phyloP scores from a whole-genome alignment of 2,797 vertebrate species.

The Pangasius krempfi region DNA sequence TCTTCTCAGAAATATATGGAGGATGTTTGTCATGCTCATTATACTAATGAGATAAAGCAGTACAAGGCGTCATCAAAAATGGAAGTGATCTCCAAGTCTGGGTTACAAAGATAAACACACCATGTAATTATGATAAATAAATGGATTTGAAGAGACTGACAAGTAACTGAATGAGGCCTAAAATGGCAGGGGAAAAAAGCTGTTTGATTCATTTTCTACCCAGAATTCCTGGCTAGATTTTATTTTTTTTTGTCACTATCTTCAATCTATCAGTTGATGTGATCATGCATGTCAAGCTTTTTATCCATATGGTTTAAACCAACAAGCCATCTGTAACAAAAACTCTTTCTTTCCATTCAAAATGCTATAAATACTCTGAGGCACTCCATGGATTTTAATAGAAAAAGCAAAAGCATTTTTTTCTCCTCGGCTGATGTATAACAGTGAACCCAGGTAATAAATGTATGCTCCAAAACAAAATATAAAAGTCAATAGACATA shows the following conservation, averaged over 20 bases:
- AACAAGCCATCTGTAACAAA: slow-evolving; percentile 9
- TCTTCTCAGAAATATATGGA: slow-evolving; percentile 9
- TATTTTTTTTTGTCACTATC: background rate
- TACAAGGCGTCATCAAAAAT: slow-evolving; percentile 44
- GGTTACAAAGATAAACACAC: slow-evolving; percentile 57
- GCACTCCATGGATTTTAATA: slow-evolving; percentile 1
- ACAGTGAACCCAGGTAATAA: slow-evolving; percentile 2
- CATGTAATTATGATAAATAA: slow-evolving; percentile 63
- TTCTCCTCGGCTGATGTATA: background rate
- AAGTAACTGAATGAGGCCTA: slow-evolving; percentile 62
- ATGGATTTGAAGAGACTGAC: slow-evolving; percentile 63
- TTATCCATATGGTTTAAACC: background rate
- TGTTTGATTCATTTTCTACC: slow-evolving; percentile 15
- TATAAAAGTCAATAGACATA: slow-evolving; percentile 6
- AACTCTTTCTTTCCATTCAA: background rate
- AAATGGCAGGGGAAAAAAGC: slow-evolving; percentile 28
- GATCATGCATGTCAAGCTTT: slow-evolving; percentile 4
- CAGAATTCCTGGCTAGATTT: slow-evolving; percentile 21
- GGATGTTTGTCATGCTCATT: slow-evolving; percentile 51
- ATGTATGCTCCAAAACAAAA: slow-evolving; percentile 18
- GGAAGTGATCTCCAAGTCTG: slow-evolving; percentile 52
- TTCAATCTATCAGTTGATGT: slow-evolving; percentile 1
- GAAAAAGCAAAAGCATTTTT: background rate
- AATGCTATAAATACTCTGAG: background rate
- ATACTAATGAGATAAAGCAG: slow-evolving; percentile 55